These are phyloP conservation scores for Penaeus vannamei DNA, from an alignment of 1,140 invertebrate species.

Conservation along the genomic window DNA sequence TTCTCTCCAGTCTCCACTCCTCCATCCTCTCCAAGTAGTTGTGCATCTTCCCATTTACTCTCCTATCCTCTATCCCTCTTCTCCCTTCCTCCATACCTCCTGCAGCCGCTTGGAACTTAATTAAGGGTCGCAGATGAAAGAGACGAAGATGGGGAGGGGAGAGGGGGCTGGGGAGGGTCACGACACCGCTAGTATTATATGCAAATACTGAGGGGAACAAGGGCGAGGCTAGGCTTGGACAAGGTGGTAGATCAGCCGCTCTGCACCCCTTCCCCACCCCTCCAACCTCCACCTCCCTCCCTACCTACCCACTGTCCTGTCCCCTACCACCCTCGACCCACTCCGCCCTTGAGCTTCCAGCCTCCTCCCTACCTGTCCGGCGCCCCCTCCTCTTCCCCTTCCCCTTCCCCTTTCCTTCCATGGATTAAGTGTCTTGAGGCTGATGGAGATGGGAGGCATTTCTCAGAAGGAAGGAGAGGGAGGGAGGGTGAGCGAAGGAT, in stretches of 20 bases:
- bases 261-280: background rate
- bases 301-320: background rate
- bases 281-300: background rate
- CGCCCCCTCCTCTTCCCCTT: background rate
- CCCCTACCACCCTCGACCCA: background rate
- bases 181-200: conserved; percentile 34
- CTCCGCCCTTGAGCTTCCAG: background rate
- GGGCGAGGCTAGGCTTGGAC: background rate
- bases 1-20: too few species aligned
- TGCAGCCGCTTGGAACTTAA: conserved; percentile 37
- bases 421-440: conserved; percentile 14
- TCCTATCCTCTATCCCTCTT: too few species aligned
- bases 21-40: too few species aligned
- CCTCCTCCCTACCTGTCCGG: background rate
- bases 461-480: background rate
- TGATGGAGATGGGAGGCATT: background rate
- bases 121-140: conserved; percentile 46
- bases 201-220: conserved; percentile 34
- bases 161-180: background rate
- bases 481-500: background rate
- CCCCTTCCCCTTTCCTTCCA: background rate
- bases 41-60: too few species aligned
- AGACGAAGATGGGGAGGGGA: conserved; percentile 17
- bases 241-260: background rate
- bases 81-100: background rate